These are phyloP conservation scores for Eupsilia transversa DNA, from an alignment of 2,888 invertebrate species.

Conservation along the genomic window DNA sequence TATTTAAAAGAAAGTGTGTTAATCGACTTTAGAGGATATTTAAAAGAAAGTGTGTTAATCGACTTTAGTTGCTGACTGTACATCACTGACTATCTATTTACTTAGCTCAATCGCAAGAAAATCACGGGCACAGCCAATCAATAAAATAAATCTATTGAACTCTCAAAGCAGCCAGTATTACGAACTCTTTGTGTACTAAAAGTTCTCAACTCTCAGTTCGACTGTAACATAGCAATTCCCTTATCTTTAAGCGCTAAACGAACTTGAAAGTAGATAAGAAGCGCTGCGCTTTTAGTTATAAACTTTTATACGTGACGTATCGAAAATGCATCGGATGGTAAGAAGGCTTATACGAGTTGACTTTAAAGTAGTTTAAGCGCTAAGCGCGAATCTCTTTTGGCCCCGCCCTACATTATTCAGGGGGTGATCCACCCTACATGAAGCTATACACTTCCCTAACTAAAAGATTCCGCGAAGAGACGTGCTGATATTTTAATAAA, in stretches of 20 bases:
- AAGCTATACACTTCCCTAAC: slow-evolving; percentile 62
- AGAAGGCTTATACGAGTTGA: slow-evolving; percentile 82
- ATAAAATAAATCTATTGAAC: neutral
- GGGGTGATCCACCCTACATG: slow-evolving; percentile 54
- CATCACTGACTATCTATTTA: neutral
- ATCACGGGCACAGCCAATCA: neutral
- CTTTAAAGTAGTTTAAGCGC: slow-evolving; percentile 83
- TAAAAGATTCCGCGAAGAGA: slow-evolving; percentile 56
- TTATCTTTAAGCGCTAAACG: slow-evolving; percentile 62
- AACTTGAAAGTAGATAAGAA: slow-evolving; percentile 64
- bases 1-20: no score
- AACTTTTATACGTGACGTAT: slow-evolving; percentile 82
- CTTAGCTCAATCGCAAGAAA: neutral
- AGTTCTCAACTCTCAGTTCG: slow-evolving; percentile 36
- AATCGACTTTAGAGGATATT: no score
- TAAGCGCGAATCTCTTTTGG: slow-evolving; percentile 79
- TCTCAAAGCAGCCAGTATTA: slow-evolving; percentile 16
- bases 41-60: no score
- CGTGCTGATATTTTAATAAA: slow-evolving; percentile 61
- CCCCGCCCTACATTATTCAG: slow-evolving; percentile 76
- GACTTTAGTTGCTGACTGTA: no score
- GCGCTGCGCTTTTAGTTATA: slow-evolving; percentile 75
- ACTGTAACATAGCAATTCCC: slow-evolving; percentile 49
- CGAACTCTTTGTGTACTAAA: slow-evolving; percentile 30
- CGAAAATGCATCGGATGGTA: slow-evolving; percentile 83